phyloP scores from a whole-genome alignment of 2,888 invertebrate species.

The Pristionchus arcanus region DNA sequence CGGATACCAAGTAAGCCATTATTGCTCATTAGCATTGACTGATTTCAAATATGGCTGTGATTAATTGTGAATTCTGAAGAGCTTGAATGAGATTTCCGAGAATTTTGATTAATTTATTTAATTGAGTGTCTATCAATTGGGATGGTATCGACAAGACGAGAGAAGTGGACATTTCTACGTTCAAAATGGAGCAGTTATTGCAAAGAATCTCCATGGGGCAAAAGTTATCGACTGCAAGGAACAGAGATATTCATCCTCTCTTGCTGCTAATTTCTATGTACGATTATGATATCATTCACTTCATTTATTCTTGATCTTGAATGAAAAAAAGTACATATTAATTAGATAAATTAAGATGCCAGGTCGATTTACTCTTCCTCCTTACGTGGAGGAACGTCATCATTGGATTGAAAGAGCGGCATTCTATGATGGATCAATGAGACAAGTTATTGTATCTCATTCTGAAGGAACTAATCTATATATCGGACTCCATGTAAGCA shows the following conservation, averaged over 20 bases:
- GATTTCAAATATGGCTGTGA: too few relatives aligned
- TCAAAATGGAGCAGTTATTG: conserved; percentile 72
- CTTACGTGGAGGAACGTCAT: conserved; percentile 67
- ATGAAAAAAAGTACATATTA: not conserved
- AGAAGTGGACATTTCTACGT: conserved; percentile 70
- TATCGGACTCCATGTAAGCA: conserved; percentile 65
- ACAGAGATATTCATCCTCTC: conserved; percentile 72
- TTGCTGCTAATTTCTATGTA: conserved; percentile 76
- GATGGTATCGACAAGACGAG: conserved; percentile 76
- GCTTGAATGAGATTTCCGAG: not conserved
- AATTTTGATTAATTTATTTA: not conserved
- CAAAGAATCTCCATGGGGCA: conserved; percentile 77
- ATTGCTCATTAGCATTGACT: not conserved
- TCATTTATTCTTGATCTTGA: not conserved
- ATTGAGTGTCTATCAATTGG: conserved; percentile 76
- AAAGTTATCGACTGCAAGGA: conserved; percentile 76
- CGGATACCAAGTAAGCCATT: conserved; percentile 74
- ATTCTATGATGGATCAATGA: conserved; percentile 69
- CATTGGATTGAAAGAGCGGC: conserved; percentile 76
- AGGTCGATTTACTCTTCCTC: conserved; percentile 67
- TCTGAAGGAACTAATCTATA: conserved; percentile 76
- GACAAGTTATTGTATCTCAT: conserved; percentile 74
- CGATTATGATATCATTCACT: conserved; percentile 48
- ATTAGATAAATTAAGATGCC: conserved; percentile 60
- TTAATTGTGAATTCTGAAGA: not conserved